Percentiles rank a stretch among this genome's conserved stretches.
phyloP scores from a whole-genome alignment of 2,888 invertebrate species.

The Andricus quercusramuli region DNA sequence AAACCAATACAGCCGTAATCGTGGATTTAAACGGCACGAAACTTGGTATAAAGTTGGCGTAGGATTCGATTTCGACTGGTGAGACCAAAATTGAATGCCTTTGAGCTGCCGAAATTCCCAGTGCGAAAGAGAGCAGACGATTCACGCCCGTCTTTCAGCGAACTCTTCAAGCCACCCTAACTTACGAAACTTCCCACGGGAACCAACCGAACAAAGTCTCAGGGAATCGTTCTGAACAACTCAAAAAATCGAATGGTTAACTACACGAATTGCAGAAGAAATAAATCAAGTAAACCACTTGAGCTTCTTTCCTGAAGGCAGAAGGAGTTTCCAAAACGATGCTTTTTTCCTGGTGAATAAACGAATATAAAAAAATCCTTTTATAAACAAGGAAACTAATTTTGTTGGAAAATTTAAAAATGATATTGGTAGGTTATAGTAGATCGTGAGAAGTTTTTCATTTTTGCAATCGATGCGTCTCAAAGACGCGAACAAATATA shows the following conservation, averaged over 20 bases:
- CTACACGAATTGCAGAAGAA: neutral
- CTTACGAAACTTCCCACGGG: conserved; percentile 37
- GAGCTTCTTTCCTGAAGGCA: neutral
- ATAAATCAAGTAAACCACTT: conserved; percentile 21
- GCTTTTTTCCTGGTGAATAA: neutral
- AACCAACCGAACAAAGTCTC: conserved; percentile 45
- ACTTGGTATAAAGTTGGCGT: conserved; percentile 49
- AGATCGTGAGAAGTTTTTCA: too few species aligned
- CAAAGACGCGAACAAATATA: too few species aligned
- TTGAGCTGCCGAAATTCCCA: conserved; percentile 37
- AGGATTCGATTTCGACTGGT: conserved; percentile 53
- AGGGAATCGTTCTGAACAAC: conserved; percentile 39
- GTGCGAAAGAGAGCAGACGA: conserved; percentile 9
- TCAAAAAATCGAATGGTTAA: neutral
- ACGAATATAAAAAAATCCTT: too few species aligned
- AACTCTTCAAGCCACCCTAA: conserved; percentile 9
- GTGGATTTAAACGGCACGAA: conserved; percentile 48
- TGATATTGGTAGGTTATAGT: too few species aligned
- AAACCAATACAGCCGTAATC: conserved; percentile 38
- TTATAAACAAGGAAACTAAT: too few species aligned
- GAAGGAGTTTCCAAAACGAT: neutral
- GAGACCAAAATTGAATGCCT: conserved; percentile 55
- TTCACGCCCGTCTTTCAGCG: conserved; percentile 4
- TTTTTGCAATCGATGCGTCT: too few species aligned
- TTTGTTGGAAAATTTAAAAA: too few species aligned